Conservation (phyloP, 2,888 invertebrate species). For the Phytoseiulus persimilis region DNA sequence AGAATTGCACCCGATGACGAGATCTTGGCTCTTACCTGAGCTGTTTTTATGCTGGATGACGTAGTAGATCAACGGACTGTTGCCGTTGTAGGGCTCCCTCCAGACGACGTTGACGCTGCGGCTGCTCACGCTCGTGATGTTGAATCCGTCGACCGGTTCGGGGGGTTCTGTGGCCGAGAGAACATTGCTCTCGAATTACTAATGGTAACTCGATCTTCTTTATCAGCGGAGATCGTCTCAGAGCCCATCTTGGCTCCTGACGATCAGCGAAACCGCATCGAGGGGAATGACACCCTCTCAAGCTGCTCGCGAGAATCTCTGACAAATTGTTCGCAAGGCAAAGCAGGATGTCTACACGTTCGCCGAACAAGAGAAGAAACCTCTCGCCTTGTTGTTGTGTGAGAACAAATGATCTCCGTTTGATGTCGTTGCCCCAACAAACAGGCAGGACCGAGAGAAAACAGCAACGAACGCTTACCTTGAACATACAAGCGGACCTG, state of each 20-base stretch:
- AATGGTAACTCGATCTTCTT: slow-evolving; percentile 28
- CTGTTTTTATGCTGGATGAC: slow-evolving; percentile 48
- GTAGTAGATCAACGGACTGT: slow-evolving; percentile 48
- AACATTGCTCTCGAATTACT: slow-evolving; percentile 34
- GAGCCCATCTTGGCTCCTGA: neutral
- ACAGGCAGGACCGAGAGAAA: neutral
- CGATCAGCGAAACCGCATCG: neutral
- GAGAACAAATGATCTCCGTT: neutral
- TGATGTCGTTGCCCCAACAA: neutral
- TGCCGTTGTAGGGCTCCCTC: slow-evolving; percentile 49
- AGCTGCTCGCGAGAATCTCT: neutral
- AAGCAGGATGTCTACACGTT: neutral
- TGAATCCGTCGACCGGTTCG: slow-evolving; percentile 47
- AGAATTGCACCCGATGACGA: neutral
- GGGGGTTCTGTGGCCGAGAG: slow-evolving; percentile 47
- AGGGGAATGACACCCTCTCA: neutral
- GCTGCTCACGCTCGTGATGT: slow-evolving; percentile 46
- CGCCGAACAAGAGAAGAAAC: neutral
- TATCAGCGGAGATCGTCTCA: slow-evolving; percentile 9
- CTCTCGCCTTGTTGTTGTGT: neutral
- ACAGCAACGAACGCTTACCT: slow-evolving; percentile 45
- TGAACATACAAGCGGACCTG: slow-evolving; percentile 48
- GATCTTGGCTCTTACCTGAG: slow-evolving; percentile 42
- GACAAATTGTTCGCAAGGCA: neutral
- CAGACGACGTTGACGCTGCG: slow-evolving; percentile 47